phyloP scores from a whole-genome alignment of 2,797 vertebrate genomes.

The Orestias chungarensis region DNA sequence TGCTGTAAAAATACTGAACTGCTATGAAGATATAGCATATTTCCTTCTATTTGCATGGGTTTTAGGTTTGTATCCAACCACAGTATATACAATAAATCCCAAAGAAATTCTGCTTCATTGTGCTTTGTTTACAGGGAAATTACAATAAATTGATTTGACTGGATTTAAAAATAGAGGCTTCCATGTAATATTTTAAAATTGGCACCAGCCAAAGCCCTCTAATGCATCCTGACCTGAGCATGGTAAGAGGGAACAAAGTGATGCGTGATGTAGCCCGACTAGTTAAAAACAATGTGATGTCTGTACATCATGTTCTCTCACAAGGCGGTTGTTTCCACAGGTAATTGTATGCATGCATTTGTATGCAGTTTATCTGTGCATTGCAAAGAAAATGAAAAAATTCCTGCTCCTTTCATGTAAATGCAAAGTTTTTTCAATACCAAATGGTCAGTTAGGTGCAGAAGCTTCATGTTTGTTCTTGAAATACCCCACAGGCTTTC shows the following conservation, averaged over 20 bases:
- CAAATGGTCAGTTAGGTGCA: not conserved
- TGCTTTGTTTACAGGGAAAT: not conserved
- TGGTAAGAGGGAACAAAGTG: not conserved
- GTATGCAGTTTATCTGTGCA: not conserved
- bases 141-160: not conserved
- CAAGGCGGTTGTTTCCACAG: not conserved
- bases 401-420: not conserved
- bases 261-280: not conserved
- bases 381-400: not conserved
- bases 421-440: not conserved
- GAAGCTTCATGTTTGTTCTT: not conserved
- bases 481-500: not conserved
- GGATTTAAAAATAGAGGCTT: not conserved
- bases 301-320: not conserved
- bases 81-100: not conserved
- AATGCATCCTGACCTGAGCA: not conserved
- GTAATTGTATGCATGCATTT: not conserved
- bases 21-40: not conserved
- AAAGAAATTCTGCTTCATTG: not conserved
- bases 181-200: not conserved
- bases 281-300: not conserved
- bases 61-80: not conserved
- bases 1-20: not conserved
- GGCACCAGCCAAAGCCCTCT: not conserved
- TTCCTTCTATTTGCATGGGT: not conserved